Conservation (phyloP, 2,797 vertebrate genomes). For the Parotocinclus haroldoi region DNA sequence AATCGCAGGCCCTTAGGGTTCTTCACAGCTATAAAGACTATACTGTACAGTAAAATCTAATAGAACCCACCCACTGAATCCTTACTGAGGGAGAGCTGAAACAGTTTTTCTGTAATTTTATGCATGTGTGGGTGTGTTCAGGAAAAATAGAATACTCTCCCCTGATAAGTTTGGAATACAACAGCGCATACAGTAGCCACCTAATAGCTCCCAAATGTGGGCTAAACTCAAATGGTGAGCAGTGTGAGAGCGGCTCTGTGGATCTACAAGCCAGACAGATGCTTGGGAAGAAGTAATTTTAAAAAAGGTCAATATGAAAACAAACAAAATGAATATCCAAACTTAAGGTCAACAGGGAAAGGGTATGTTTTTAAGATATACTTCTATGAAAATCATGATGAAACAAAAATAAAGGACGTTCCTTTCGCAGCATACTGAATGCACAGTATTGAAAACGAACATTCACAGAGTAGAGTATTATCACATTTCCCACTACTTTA, state of each 20-base stretch:
- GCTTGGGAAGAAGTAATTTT: constrained; percentile 62
- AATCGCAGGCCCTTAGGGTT: too few relatives aligned
- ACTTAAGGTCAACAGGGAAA: constrained; percentile 43
- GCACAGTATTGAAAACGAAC: not conserved
- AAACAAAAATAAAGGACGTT: too few relatives aligned
- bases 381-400: too few relatives aligned
- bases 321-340: constrained; percentile 59
- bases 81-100: too few relatives aligned
- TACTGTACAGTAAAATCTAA: too few relatives aligned
- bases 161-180: not conserved
- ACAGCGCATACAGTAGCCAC: constrained; percentile 71
- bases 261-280: constrained; percentile 14
- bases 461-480: too few relatives aligned
- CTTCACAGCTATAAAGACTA: too few relatives aligned
- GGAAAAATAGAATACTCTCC: not conserved
- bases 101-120: too few relatives aligned
- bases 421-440: constrained; percentile 36
- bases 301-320: constrained; percentile 70
- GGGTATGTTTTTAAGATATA: constrained; percentile 50
- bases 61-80: too few relatives aligned
- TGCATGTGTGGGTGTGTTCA: not conserved
- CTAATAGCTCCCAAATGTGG: constrained; percentile 77
- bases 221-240: constrained; percentile 53
- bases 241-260: constrained; percentile 20
- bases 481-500: too few relatives aligned